Conservation (phyloP, 1,140 invertebrate genomes). For the Phymorhynchus buccinoides region DNA sequence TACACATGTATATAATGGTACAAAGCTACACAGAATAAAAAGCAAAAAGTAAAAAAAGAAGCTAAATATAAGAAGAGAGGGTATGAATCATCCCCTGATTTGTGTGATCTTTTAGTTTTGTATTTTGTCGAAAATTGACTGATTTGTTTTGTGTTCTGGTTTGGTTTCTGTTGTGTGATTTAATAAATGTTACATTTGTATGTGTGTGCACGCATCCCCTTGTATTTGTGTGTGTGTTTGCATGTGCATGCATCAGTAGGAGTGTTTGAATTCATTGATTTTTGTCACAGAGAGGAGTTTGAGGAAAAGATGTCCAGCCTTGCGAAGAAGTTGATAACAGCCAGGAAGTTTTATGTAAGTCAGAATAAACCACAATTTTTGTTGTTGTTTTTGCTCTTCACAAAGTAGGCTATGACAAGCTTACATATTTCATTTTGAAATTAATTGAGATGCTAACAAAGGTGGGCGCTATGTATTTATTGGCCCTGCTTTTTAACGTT, state of each 20-base stretch:
- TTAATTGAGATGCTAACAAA: too few relatives aligned
- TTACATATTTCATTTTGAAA: too few relatives aligned
- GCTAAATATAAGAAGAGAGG: too few relatives aligned
- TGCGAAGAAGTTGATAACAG: constrained; percentile 42
- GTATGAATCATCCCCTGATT: too few relatives aligned
- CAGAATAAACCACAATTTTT: too few relatives aligned
- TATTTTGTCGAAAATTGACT: too few relatives aligned
- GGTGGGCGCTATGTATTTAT: neutral
- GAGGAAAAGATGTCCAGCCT: constrained; percentile 54
- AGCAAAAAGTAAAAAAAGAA: too few relatives aligned
- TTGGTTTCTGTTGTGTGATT: neutral
- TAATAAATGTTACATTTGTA: neutral
- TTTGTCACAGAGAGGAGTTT: constrained; percentile 52
- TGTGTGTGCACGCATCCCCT: neutral
- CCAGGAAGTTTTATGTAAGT: constrained; percentile 56
- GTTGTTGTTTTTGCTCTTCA: too few relatives aligned
- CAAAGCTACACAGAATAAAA: too few relatives aligned
- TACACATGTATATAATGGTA: too few relatives aligned
- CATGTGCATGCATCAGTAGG: neutral
- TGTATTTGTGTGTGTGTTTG: neutral
- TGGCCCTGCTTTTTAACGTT: neutral
- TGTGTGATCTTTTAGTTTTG: too few relatives aligned
- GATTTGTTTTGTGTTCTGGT: neutral
- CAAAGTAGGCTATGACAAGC: too few relatives aligned
- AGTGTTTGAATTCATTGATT: neutral